Conservation (phyloP, 1,140 invertebrate genomes). For the Musca vetustissima region DNA sequence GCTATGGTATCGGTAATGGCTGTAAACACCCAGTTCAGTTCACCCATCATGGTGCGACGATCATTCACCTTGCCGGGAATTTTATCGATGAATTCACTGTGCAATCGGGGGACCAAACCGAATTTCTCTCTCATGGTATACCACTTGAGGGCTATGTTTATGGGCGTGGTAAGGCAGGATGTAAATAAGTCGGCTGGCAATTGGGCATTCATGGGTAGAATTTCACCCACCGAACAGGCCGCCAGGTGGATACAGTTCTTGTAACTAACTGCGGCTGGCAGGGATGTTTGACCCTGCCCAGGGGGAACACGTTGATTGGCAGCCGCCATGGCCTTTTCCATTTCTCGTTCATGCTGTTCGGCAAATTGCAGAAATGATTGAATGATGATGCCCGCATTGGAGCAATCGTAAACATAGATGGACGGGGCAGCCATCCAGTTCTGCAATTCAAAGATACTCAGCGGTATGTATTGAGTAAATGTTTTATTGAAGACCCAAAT, state of each 20-base stretch:
- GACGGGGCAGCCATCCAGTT: constrained; percentile 99
- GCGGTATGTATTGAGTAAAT: constrained; percentile 98
- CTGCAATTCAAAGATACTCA: constrained; percentile 97
- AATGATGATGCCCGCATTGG: constrained; percentile 95
- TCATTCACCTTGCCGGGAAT: constrained; percentile 95
- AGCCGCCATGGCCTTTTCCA: constrained; percentile 62
- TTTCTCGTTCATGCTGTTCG: constrained; percentile 86
- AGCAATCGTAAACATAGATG: constrained; percentile 99
- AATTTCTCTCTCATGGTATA: constrained; percentile 82
- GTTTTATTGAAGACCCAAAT: constrained; percentile 99
- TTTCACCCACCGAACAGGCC: constrained; percentile 88
- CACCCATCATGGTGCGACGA: constrained; percentile 94
- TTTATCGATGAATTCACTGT: constrained; percentile 85
- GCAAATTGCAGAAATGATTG: constrained; percentile 92
- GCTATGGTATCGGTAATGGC: constrained; percentile 99
- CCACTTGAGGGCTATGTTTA: constrained; percentile 95
- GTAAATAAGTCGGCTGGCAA: constrained; percentile 99
- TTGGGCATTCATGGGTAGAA: constrained; percentile 96
- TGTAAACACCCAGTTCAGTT: constrained; percentile 99
- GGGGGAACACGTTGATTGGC: constrained; percentile 28
- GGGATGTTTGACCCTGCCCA: constrained; percentile 26
- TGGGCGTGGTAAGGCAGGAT: constrained; percentile 95
- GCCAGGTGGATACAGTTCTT: constrained; percentile 95
- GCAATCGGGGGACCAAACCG: constrained; percentile 78
- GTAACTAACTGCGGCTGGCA: constrained; percentile 58